Conservation (phyloP, 2,888 invertebrate species). For the Spisula subtruncata region DNA sequence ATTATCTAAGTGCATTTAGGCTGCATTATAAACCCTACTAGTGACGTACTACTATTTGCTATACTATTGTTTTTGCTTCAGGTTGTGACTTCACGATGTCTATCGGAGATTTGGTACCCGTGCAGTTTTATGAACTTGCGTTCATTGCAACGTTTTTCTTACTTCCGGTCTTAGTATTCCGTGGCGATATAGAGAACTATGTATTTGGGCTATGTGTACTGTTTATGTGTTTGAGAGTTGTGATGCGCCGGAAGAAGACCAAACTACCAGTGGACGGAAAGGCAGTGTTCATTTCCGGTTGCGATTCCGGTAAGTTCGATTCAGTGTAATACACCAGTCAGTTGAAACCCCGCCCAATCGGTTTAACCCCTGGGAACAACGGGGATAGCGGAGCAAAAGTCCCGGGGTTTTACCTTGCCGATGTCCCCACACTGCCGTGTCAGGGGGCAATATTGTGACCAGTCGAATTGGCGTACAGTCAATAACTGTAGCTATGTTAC, state of each 20-base stretch:
- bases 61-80: background rate
- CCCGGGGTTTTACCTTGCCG: no score
- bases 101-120: slow-evolving; percentile 53
- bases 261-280: slow-evolving; percentile 60
- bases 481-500: no score
- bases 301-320: slow-evolving; percentile 75
- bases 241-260: slow-evolving; percentile 35
- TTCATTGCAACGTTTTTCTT: slow-evolving; percentile 53
- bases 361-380: no score
- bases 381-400: no score
- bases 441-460: no score
- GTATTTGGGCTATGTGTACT: slow-evolving; percentile 53
- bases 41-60: no score
- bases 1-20: no score
- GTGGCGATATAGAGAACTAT: slow-evolving; percentile 57
- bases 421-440: no score
- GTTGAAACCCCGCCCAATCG: no score
- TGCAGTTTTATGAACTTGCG: slow-evolving; percentile 51
- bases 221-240: slow-evolving; percentile 48
- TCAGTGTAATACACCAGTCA: no score
- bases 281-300: slow-evolving; percentile 77
- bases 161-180: slow-evolving; percentile 50
- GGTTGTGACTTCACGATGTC: slow-evolving; percentile 46
- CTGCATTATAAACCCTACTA: no score
- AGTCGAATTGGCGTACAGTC: no score